Base-by-base conservation (phyloP, 2,113 vertebrate species). In the Orycteropus afer region DNA sequence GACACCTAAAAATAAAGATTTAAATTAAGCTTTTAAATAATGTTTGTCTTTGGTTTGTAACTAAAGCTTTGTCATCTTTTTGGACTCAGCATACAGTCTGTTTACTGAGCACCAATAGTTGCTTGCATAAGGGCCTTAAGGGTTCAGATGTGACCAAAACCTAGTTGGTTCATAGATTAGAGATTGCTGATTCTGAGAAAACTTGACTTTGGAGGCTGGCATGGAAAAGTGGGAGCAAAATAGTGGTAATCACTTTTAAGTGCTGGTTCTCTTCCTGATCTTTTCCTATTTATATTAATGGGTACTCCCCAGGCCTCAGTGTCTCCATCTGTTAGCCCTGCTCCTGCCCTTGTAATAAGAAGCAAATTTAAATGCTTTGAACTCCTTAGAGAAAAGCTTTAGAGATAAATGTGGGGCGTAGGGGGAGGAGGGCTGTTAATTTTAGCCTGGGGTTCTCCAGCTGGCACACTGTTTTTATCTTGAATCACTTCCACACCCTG, bases 371-470 rank as follows among this genome's bases (percentile, higher is more conserved):
- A 91, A 57, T 80, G 83, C 67, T 88, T 67, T 95, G 86, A 95
- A 94, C 91, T 95, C 87, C 65, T 92, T 79, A 81, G 32, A 89
- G 81, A 90, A 86, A 95, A 88, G 90, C 91, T 95, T 89, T 49
- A 76, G 76, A 86, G 57, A 51, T 86, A 85, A 87, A 73, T 85
- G 79, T 89, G 83, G 93, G 94, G 88, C 15, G 9, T 17, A 55
- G 85, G 18, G 84, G 77, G 93, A 90, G 77, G 95, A 93, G 47
- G 88, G 69, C 55, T 96, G 89, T 95, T 96, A 94, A 95, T 95
- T 94, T 96, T 96, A 97, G 96, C 89, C 90, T 45, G 63, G 92
- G 96, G 89, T 76, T 97, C 94, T 95, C 95, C 95, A 97, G 95
- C 94, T 97, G 94, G 96, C 89, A 82, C 69, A 53, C 63, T 71